phyloP scores from a whole-genome alignment of 2,888 invertebrate species.

The Chrysopilus asiliformis region DNA sequence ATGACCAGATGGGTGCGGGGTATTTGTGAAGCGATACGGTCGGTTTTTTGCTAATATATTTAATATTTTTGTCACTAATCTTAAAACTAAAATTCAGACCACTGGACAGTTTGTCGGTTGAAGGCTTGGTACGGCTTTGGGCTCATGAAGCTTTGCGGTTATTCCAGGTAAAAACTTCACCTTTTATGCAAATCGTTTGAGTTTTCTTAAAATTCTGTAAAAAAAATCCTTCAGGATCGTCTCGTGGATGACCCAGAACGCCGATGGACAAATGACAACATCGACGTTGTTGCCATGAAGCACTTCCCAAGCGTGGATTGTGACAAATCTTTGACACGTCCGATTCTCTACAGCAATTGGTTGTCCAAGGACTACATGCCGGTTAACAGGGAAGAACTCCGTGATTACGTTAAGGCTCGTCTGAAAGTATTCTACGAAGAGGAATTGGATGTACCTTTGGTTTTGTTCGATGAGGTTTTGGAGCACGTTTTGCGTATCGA shows the following conservation, averaged over 20 bases:
- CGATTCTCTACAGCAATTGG: constrained; percentile 99
- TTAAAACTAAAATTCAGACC: constrained; percentile 45
- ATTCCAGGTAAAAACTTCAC: constrained; percentile 51
- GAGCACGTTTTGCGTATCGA: constrained; percentile 98
- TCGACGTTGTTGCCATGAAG: constrained; percentile 81
- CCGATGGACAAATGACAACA: constrained; percentile 96
- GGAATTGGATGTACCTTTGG: constrained; percentile 94
- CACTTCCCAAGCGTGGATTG: constrained; percentile 86
- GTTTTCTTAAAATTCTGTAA: too few species aligned
- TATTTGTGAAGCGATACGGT: constrained; percentile 92
- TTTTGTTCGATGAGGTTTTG: constrained; percentile 97
- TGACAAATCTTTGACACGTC: constrained; percentile 76
- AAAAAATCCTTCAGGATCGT: constrained; percentile 49
- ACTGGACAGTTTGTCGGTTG: constrained; percentile 77
- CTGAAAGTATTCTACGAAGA: constrained; percentile 99
- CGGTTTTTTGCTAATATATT: constrained; percentile 11
- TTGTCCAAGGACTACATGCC: constrained; percentile 96
- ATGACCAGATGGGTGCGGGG: constrained; percentile 99
- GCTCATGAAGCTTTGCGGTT: constrained; percentile 96
- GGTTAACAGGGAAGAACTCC: constrained; percentile 84
- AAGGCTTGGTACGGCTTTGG: constrained; percentile 96
- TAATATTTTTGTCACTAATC: constrained; percentile 1
- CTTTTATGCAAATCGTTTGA: not conserved
- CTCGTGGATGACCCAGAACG: constrained; percentile 90
- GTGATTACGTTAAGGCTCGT: constrained; percentile 94